These are phyloP conservation scores for Cherax destructor DNA, from an alignment of 1,140 invertebrate species.

Conservation along the genomic window DNA sequence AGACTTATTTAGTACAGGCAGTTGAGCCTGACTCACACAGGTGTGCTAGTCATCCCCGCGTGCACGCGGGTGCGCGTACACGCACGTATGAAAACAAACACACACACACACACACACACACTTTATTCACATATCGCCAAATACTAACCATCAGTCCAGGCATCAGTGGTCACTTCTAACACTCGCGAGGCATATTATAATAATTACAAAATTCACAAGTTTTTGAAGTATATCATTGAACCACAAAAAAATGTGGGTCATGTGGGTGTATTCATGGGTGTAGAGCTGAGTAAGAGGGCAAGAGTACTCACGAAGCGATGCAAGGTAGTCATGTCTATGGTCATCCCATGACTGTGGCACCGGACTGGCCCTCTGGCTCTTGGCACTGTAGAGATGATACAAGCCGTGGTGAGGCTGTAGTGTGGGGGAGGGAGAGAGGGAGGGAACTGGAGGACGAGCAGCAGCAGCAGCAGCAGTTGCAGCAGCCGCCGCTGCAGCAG, in stretches of 20 bases:
- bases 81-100: background rate
- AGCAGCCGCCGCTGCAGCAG: too few species aligned
- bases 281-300: background rate
- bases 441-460: background rate
- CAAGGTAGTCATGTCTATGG: background rate
- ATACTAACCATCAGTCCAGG: too few species aligned
- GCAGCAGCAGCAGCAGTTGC: background rate
- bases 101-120: background rate
- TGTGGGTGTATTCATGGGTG: too few species aligned
- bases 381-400: slow-evolving; percentile 29
- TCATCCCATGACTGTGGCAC: slow-evolving; percentile 29
- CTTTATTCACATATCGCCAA: background rate
- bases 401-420: slow-evolving; percentile 23
- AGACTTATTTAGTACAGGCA: too few species aligned
- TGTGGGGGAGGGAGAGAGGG: background rate
- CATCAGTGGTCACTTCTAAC: too few species aligned
- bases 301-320: slow-evolving; percentile 15
- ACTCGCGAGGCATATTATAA: too few species aligned
- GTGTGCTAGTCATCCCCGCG: too few species aligned
- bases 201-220: too few species aligned
- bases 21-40: too few species aligned
- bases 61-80: background rate
- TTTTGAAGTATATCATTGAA: too few species aligned
- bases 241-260: too few species aligned
- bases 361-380: slow-evolving; percentile 15